These are phyloP conservation scores for Leucopsar rothschildi DNA, from an alignment of 2,113 vertebrate species.

Conservation along the genomic window DNA sequence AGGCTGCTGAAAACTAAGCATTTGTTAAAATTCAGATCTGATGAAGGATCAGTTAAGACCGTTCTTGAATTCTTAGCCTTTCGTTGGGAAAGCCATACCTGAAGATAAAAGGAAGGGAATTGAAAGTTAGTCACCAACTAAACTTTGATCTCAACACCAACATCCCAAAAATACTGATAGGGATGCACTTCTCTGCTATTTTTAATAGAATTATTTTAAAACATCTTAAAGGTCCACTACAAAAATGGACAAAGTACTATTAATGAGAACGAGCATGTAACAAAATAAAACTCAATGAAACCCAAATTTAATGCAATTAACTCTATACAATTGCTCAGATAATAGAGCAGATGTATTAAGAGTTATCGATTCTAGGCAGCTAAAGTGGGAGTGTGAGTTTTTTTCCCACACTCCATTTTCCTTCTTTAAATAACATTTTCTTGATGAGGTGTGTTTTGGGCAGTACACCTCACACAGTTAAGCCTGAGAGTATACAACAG, in stretches of 20 bases:
- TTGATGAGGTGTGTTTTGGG: neutral
- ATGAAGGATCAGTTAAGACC: constrained; percentile 89
- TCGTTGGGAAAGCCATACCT: constrained; percentile 99
- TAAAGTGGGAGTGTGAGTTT: neutral
- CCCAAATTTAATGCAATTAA: neutral
- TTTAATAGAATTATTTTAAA: constrained; percentile 32
- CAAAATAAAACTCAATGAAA: neutral
- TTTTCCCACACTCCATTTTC: rapidly evolving
- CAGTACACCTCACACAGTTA: neutral
- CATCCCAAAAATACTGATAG: constrained; percentile 53
- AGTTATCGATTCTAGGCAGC: neutral
- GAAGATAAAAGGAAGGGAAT: constrained; percentile 94
- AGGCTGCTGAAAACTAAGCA: constrained; percentile 90
- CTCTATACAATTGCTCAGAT: constrained; percentile 41
- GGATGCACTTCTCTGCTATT: constrained; percentile 50
- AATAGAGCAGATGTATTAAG: constrained; percentile 12
- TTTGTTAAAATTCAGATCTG: constrained; percentile 88
- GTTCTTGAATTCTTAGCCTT: constrained; percentile 96
- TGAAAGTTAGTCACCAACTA: constrained; percentile 85
- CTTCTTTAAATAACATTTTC: neutral
- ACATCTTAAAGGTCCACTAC: neutral
- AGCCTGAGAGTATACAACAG: neutral
- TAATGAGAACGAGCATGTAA: neutral
- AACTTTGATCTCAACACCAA: constrained; percentile 65
- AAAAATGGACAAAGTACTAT: constrained; percentile 37